These are phyloP conservation scores for Azemiops feae DNA, from an alignment of 2,113 vertebrate species.

Conservation along the genomic window DNA sequence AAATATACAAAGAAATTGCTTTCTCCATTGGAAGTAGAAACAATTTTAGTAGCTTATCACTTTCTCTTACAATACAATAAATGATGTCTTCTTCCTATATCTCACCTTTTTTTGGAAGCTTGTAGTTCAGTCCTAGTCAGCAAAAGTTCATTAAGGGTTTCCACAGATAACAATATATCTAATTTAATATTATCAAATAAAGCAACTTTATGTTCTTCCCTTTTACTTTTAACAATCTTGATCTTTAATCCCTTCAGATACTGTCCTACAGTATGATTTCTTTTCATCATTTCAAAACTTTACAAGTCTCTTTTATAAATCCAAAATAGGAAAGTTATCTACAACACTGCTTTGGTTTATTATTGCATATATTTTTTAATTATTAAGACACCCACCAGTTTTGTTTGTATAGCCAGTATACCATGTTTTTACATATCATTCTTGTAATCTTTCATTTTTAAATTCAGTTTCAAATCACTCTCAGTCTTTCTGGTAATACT, in stretches of 20 bases:
- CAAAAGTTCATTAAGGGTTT: not conserved
- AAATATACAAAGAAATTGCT: no score
- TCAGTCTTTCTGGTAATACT: not conserved
- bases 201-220: no score
- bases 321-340: not conserved
- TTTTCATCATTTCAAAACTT: not conserved
- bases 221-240: no score
- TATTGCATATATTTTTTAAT: no score
- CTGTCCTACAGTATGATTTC: no score
- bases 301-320: not conserved
- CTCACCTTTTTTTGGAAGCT: not conserved
- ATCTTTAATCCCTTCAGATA: no score
- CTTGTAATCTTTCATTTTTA: not conserved
- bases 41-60: not conserved
- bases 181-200: no score
- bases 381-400: no score
- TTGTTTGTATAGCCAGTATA: no score
- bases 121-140: not conserved
- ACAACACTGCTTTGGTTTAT: no score
- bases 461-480: not conserved
- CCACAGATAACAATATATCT: not conserved
- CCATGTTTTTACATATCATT: no score
- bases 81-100: not conserved
- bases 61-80: not conserved
- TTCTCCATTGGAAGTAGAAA: no score